Base-by-base conservation (phyloP, 2,113 vertebrate species). In the Coryphaenoides rupestris region DNA sequence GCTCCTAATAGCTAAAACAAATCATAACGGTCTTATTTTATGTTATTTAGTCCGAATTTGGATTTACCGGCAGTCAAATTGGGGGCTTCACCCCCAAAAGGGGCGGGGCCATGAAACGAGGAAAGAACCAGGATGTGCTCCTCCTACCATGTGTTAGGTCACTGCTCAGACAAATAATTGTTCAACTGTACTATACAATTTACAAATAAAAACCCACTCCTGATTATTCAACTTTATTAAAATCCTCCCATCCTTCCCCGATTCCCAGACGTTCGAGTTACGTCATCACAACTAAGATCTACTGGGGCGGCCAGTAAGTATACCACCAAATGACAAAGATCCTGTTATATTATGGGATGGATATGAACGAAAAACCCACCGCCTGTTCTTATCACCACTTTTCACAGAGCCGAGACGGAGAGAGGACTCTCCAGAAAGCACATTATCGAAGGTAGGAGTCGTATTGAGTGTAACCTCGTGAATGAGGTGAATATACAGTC, bases 231-330 rank as follows among this genome's bases (percentile, higher is more conserved):
- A 10, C 33, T 12, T 40, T 40, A 13, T 40, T 40, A 40, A 40
- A 12, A 40, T 2, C 28, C 28, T 33, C 28, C 28, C 28, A 5
- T 62, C 72, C 60, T 80, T 2, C 68, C 15, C 23, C 69, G 15
- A 17, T 17, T 50, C 3, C 10, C 76, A 92, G 91, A 21, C 89
- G 91, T 67, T 88, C 95, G 52, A 96, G 93, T 90, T 95, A 93
- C 63, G 93, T 96, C 19, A 88, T 96, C 78, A 95, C 94, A 14
- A 96, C 94, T 66, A 96, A 96, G 78, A 95, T 96, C 79, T 96
- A 95, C 73, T 91, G 93, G 94, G 94, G 94, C 77, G 94, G 95
- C 87, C 93, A 95, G 94, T 96, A 87, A 94, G 95, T 94, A 67
- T 22, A 60, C 15, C 45, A 6, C 47, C 33, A 7, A 26, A 21